Conservation (phyloP, 2,888 invertebrate species). For the Aleiodes leptofemur region DNA sequence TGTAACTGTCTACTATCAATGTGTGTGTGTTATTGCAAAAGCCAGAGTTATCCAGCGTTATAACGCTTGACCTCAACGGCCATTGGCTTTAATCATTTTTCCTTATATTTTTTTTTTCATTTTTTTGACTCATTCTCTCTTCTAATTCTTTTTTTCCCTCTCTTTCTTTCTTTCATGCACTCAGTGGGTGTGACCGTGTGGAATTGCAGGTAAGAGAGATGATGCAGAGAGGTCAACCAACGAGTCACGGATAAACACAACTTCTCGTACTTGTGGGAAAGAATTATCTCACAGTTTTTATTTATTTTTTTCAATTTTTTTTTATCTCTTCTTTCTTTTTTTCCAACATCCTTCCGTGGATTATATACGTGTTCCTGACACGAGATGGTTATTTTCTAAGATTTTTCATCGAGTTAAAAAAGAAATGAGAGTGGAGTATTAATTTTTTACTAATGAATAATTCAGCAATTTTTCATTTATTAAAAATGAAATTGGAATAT, state of each 20-base stretch:
- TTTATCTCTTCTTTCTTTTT: background rate
- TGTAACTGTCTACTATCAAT: slow-evolving; percentile 37
- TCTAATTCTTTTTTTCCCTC: too few species aligned
- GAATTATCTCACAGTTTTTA: slow-evolving; percentile 20
- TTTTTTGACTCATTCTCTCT: slow-evolving; percentile 1
- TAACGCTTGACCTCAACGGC: slow-evolving; percentile 45
- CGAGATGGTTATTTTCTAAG: background rate
- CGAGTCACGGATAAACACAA: slow-evolving; percentile 43
- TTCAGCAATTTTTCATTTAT: background rate
- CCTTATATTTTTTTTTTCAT: background rate
- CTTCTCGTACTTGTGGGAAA: slow-evolving; percentile 22
- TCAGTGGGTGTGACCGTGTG: slow-evolving; percentile 43
- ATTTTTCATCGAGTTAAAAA: background rate
- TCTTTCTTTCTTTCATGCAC: slow-evolving; percentile 36
- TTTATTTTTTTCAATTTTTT: background rate
- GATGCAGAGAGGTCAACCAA: slow-evolving; percentile 44
- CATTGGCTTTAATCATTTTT: slow-evolving; percentile 46
- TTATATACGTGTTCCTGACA: background rate
- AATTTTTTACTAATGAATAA: background rate
- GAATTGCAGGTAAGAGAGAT: slow-evolving; percentile 42
- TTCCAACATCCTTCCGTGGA: slow-evolving; percentile 10
- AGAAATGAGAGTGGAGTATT: background rate
- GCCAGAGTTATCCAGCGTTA: slow-evolving; percentile 9
- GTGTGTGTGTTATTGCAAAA: background rate
- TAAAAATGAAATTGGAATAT: background rate